phyloP scores from a whole-genome alignment of 2,797 vertebrate genomes.

The Myotis vivesi region DNA sequence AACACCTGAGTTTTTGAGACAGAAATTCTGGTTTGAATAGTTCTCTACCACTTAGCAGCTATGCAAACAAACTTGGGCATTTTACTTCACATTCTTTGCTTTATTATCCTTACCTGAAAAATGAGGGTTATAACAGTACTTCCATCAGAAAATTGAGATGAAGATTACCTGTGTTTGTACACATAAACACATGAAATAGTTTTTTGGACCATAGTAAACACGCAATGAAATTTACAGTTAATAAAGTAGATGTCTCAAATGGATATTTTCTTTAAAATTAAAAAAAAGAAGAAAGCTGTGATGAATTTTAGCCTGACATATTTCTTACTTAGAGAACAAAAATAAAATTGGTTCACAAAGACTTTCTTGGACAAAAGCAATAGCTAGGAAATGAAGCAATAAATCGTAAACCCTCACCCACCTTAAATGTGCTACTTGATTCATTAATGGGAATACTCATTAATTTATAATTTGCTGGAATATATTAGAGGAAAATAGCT shows the following conservation, averaged over 20 bases:
- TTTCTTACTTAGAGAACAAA: background rate
- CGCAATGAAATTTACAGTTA: background rate
- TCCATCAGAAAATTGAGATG: background rate
- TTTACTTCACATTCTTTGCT: background rate
- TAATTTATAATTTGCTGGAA: background rate
- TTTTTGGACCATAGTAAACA: background rate
- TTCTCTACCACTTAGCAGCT: background rate
- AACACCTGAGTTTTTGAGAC: background rate
- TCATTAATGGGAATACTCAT: background rate
- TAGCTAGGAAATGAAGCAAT: background rate
- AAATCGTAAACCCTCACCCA: background rate
- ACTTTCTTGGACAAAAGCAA: background rate
- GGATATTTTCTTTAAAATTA: background rate
- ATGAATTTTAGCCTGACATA: background rate
- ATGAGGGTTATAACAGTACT: background rate
- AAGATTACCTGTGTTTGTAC: background rate
- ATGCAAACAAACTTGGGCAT: background rate
- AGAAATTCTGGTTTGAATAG: background rate
- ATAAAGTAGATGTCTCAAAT: background rate
- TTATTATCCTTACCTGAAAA: background rate
- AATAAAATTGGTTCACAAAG: background rate
- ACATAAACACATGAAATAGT: background rate
- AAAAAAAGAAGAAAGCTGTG: background rate
- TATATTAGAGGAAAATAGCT: background rate
- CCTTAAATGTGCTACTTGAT: background rate